phyloP scores from a whole-genome alignment of 1,140 invertebrate genomes.

The Homalodisca vitripennis region DNA sequence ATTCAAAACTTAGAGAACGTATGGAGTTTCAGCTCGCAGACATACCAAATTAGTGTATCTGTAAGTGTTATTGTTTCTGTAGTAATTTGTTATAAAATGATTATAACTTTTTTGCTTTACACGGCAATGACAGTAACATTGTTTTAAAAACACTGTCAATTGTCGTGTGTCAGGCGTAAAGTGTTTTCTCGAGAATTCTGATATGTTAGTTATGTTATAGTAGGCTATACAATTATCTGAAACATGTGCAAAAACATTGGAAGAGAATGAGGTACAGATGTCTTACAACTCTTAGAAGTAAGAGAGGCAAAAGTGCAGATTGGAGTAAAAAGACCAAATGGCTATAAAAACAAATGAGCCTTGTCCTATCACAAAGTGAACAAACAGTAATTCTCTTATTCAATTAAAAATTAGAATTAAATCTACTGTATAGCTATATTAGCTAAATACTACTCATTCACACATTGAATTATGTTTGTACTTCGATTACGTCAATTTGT shows the following conservation, averaged over 20 bases:
- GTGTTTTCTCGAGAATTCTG: too few relatives aligned
- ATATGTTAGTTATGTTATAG: too few relatives aligned
- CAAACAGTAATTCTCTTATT: background rate
- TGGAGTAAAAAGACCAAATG: background rate
- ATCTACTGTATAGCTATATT: background rate
- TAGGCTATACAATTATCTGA: too few relatives aligned
- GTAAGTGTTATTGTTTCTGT: too few relatives aligned
- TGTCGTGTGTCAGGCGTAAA: too few relatives aligned
- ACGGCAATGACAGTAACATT: too few relatives aligned
- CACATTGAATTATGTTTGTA: too few relatives aligned
- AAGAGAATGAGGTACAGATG: background rate
- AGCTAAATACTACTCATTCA: too few relatives aligned
- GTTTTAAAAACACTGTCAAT: background rate
- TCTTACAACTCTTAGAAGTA: background rate
- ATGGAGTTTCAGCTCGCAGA: background rate
- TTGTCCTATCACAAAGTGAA: background rate
- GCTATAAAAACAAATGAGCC: background rate
- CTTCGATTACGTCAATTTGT: too few relatives aligned
- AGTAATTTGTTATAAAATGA: too few relatives aligned
- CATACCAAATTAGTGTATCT: background rate
- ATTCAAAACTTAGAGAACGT: background rate
- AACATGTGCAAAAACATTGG: background rate
- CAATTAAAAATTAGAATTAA: background rate
- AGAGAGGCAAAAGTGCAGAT: background rate
- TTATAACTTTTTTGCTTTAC: too few relatives aligned